Evolutionary conservation across 2,797 vertebrate species (phyloP), one percentile per base, ranked within the genome.

Genomic region (Cebuella pygmaea): DNA sequence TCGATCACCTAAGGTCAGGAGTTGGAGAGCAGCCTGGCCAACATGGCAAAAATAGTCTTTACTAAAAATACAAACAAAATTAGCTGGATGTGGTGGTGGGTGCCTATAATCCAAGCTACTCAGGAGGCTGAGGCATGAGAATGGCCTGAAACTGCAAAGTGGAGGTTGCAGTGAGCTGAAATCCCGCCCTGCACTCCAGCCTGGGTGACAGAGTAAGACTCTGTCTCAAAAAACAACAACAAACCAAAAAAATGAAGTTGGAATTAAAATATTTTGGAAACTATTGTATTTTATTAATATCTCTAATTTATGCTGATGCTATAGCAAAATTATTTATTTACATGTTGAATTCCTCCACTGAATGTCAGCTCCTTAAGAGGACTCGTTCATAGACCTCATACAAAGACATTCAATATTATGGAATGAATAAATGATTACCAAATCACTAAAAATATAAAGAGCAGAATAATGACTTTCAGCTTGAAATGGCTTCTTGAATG

Each of bases 401-500:
- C 6, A 94, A 3, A 78, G 44, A 91, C 20, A 91, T 22, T 74
- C n/a, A 85, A 85, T 1, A 11, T 22, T 74, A 41, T 7, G 52
- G 22, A 94, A 90, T 61, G n/a, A 90, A 74, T 57, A 46, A 86
- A 57, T 74, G 39, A 75, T 36, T 46, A 80, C n/a, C 5, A 48
- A 96, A 88, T 80, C 57, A 93, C 17, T 46, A 81, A 64, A 55
- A 81, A 91, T 59, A 20, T 36, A 39, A 82, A 33, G 8, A 72
- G 22, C 27, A 94, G 19, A 93, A 67, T 39, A 95, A 75, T 61
- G 46, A 50, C 13, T 76, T 90, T 93, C 26, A n/a, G 22, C 39
- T 81, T 93, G 92, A 91, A 96, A 94, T 30, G 24, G 12, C 30
- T 93, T 95, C 50, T 74, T 93, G 61, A 94, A 80, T 74, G 70